Base-by-base conservation (phyloP, 1,140 invertebrate genomes). In the Dryas iulia region DNA sequence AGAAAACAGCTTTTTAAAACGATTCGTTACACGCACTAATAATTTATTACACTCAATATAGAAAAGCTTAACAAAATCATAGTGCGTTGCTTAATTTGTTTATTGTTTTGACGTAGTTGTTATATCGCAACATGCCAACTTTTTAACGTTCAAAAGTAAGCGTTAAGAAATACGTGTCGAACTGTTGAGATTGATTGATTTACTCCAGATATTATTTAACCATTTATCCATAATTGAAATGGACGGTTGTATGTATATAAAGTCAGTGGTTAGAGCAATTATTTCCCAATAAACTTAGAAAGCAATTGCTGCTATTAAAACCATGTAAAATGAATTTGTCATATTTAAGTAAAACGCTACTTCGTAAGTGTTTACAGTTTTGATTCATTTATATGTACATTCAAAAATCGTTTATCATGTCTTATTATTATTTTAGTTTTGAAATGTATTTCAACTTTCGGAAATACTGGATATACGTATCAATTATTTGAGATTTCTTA, bases 121-220 rank as follows among this genome's bases (percentile, higher is more conserved):
- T 21, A 25, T 39, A 66, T 66, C 59, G 31, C 54, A 18, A 61
- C 59, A 39, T 25, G 59, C 10, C 12, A 24, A 66, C 52, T 66
- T 59, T n/a, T 53, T 28, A 60, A 59, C 26, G 57, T 59, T 66
- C 52, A 53, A 11, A 12, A 33, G 39, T n/a, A n/a, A 59, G 52
- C 5, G 28, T 66, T 66, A 57, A n/a, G 64, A 60, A 66, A 66
- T 54, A 26, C 58, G 0, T 53, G 23, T 26, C 24, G 59, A 47
- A 30, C 12, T 61, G 35, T 14, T 21, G 35, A 47, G 24, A n/a
- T n/a, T 28, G 59, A 65, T 65, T 65, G 63, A 39, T 65, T 47
- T 23, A 26, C 28, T 57, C 28, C 25, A 58, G 54, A 25, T 25
- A 47, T 59, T 65, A 23, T 31, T 28, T 12, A 25, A 28, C 25